Conservation (phyloP, 2,113 vertebrate genomes). For the Microtus oregoni region DNA sequence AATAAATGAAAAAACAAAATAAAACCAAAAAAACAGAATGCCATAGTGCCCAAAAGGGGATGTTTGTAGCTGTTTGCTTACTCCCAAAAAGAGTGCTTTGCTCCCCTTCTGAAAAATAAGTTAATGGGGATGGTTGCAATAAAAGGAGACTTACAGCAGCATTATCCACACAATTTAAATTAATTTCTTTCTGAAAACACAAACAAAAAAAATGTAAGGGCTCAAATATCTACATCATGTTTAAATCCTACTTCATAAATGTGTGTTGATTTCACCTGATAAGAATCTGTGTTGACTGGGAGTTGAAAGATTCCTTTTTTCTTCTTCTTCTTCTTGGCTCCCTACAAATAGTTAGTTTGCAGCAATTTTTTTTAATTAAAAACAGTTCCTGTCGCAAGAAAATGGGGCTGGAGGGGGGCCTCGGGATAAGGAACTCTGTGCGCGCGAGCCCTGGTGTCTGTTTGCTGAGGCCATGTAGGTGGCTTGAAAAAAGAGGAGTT, state of each 20-base stretch:
- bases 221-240: not conserved
- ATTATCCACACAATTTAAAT: conserved; percentile 72
- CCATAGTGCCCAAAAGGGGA: conserved; percentile 11
- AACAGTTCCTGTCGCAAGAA: conserved; percentile 83
- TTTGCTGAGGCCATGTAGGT: conserved; percentile 73
- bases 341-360: conserved; percentile 86
- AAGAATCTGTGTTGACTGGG: conserved; percentile 81
- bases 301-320: conserved; percentile 71
- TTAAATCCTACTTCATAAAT: conserved; percentile 77
- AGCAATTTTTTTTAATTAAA: conserved; percentile 88
- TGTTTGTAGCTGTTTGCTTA: conserved; percentile 42
- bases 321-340: conserved; percentile 57
- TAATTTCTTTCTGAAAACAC: conserved; percentile 68
- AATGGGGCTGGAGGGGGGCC: conserved; percentile 39
- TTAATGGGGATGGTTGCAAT: conserved; percentile 62
- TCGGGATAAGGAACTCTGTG: conserved; percentile 78
- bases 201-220: conserved; percentile 69
- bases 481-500: conserved; percentile 75
- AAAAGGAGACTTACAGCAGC: conserved; percentile 75
- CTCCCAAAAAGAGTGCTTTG: conserved; percentile 62
- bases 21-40: not conserved
- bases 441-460: conserved; percentile 59
- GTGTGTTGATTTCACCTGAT: conserved; percentile 76
- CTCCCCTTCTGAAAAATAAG: conserved; percentile 73
- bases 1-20: not conserved